Evolutionary conservation across 2,113 vertebrate genomes (phyloP).

Genomic region (Oreochromis niloticus): DNA sequence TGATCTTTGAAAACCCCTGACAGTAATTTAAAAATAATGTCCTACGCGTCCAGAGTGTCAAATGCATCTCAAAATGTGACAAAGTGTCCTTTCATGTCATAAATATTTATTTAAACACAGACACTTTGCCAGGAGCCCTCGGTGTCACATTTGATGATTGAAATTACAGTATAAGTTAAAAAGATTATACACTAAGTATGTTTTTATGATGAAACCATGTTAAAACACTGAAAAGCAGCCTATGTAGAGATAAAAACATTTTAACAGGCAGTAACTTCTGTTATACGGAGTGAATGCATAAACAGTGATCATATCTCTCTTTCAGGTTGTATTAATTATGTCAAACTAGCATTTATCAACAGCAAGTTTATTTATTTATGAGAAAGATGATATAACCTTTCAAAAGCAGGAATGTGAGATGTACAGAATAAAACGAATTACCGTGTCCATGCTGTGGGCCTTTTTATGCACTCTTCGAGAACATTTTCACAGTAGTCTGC

Average conservation of each 20-base stretch:
- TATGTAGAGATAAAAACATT: neutral
- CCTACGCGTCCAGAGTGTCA: fast-evolving
- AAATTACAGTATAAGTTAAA: fast-evolving
- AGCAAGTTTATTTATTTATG: neutral
- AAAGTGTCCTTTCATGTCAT: neutral
- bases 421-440: neutral
- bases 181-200: fast-evolving
- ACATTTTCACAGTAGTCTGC: neutral
- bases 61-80: neutral
- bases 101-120: neutral
- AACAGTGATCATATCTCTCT: neutral
- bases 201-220: neutral
- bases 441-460: neutral
- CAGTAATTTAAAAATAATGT: neutral
- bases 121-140: neutral
- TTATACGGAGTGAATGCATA: neutral
- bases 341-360: neutral
- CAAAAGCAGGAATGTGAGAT: neutral
- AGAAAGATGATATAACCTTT: neutral
- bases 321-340: neutral
- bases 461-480: fast-evolving
- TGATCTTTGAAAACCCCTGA: neutral
- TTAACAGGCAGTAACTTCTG: neutral
- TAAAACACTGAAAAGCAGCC: neutral
- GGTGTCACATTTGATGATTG: neutral